Evolutionary conservation across 1,140 invertebrate species (phyloP), one percentile per base, ranked within the genome.

Genomic region (Acromyrmex heyeri): DNA sequence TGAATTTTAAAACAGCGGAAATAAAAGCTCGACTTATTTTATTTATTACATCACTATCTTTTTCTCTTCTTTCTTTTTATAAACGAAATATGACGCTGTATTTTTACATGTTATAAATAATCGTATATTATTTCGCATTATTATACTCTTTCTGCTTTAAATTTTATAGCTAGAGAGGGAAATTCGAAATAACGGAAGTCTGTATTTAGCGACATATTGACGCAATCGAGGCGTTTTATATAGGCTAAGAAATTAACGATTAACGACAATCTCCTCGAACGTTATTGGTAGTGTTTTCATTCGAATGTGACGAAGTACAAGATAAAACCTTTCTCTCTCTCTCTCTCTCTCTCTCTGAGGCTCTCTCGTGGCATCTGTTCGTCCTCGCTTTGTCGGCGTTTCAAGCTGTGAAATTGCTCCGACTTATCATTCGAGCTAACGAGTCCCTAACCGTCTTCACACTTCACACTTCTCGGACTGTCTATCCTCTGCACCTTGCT

Each of bases 361-460:
- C n/a, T 87, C 65, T 48, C n/a, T 53, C 69, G 59, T 70, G 77
- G 89, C 87, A 90, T 88, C 87, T 88, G 86, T 72, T 83, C 88
- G 86, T 91, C 86, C 88, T 89, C 70, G 88, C 91, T 91, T 89
- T 90, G 88, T 91, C 90, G 91, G 90, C 91, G 69, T 76, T 90
- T 91, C 86, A 88, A 91, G 88, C 90, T 92, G 91, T 93, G 93
- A 93, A 94, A 93, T 93, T 92, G 92, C 92, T 93, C 93, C 94
- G 93, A 95, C 94, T 94, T 95, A 95, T 95, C 94, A 94, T 94
- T 93, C 92, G 87, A 89, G 72, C 92, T 94, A 95, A 95, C 94
- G 94, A 95, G 93, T 93, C 88, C 91, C 91, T 93, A 92, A 92
- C 92, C 93, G 89, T 91, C 92, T 91, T 93, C 92, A 92, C 91